Base-by-base conservation (phyloP, 2,113 vertebrate species). In the Haliaeetus leucogaster region DNA sequence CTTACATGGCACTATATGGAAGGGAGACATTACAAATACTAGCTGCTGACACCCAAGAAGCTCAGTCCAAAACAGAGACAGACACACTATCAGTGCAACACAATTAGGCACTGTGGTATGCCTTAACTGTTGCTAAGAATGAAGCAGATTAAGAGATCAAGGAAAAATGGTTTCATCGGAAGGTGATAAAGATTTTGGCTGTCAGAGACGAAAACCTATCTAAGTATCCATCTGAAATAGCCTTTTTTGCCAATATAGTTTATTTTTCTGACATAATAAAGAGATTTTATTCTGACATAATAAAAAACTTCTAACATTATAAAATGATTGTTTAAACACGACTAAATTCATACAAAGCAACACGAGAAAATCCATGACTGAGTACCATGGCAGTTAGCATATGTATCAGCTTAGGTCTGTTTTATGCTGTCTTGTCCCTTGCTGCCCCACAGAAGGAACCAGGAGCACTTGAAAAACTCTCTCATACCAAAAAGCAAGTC, bases 111-210 rank as follows among this genome's bases (percentile, higher is more conserved):
- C 81, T 59, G 83, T 11, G n/a, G 66, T 76, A n/a, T 29, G 47
- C 67, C 73, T 26, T 21, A 83, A 45, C 30, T 43, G 19, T 40
- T 59, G 50, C 77, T 82, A 77, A 83, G 68, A 84, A 21, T 1
- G 18, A 78, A 87, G 40, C 58, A 70, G 82, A 93, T 82, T 80
- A 92, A 82, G 63, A 95, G 79, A 79, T 86, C 82, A 90, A 53
- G 80, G 50, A 70, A 92, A 86, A 91, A 89, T 19, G 27, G 32
- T 61, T 90, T 90, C 79, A 89, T 34, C 81, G 87, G 86, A 89
- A 94, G 89, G 34, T 66, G 80, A 58, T 56, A 67, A 56, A 85
- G 30, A 77, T 72, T 77, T 45, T 58, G 72, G 53, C 68, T 53
- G 45, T 30, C 5, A 47, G 80, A 78, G 30, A 38, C 32, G 11